phyloP scores from a whole-genome alignment of 2,113 vertebrate species.

The Dolichotis patagonum region DNA sequence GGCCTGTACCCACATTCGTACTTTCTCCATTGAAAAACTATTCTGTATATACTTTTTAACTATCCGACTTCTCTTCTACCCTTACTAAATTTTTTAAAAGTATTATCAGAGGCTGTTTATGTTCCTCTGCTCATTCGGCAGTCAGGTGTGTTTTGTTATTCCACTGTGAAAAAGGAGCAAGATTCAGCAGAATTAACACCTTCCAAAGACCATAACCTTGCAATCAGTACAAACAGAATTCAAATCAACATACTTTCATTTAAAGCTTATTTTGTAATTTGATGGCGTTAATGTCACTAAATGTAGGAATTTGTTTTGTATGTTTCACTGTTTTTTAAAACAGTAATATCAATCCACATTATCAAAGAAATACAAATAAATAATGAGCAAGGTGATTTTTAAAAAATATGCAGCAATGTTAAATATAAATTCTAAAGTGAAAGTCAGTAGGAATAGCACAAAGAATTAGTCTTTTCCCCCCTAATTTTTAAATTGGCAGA shows the following conservation, averaged over 20 bases:
- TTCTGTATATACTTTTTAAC: background rate
- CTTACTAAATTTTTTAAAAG: background rate
- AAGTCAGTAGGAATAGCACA: background rate
- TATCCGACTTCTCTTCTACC: background rate
- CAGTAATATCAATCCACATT: background rate
- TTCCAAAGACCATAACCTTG: background rate
- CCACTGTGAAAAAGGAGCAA: background rate
- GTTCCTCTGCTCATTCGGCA: background rate
- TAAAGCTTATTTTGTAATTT: background rate
- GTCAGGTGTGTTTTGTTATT: background rate
- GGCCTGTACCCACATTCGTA: background rate
- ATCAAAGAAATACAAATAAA: background rate
- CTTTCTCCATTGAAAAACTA: background rate
- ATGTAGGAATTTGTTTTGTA: background rate
- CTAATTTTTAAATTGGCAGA: constrained; percentile 23
- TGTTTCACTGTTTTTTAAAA: constrained; percentile 22
- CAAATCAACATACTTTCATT: constrained; percentile 2
- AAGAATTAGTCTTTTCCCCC: background rate
- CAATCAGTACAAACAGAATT: background rate
- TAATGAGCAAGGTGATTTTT: background rate
- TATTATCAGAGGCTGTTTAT: background rate
- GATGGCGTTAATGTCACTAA: background rate
- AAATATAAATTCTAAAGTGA: background rate
- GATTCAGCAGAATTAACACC: background rate
- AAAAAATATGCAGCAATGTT: background rate